phyloP scores from a whole-genome alignment of 2,888 invertebrate genomes.

The Protula sp. region DNA sequence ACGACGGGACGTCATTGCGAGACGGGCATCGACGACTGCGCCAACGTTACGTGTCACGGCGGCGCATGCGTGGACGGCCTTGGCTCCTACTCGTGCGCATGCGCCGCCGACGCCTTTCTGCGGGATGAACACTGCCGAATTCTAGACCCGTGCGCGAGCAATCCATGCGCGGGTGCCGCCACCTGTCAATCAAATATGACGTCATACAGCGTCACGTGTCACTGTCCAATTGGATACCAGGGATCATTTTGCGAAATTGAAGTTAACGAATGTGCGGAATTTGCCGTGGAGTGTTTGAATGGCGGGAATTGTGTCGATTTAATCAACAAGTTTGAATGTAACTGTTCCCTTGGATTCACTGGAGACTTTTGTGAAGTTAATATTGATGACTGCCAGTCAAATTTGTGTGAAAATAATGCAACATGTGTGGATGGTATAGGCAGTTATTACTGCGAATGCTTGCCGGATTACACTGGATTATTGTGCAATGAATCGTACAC shows the following conservation, averaged over 20 bases:
- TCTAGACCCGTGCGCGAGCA: neutral
- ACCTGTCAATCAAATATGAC: too few species aligned
- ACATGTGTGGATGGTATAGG: constrained; percentile 26
- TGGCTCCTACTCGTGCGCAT: neutral
- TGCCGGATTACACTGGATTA: constrained; percentile 3
- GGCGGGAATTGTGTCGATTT: neutral
- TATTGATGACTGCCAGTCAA: neutral
- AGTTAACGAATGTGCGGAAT: neutral
- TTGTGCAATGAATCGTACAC: neutral
- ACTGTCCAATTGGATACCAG: neutral
- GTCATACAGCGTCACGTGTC: too few species aligned
- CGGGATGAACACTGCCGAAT: neutral
- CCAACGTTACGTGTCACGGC: neutral
- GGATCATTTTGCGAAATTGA: neutral
- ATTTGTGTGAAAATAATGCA: constrained; percentile 24
- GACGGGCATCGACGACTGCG: neutral
- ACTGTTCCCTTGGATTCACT: neutral
- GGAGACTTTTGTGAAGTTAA: neutral
- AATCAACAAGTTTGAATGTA: neutral
- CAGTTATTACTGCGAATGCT: constrained; percentile 2
- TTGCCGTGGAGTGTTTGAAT: neutral
- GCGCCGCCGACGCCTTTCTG: neutral
- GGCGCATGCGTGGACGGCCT: neutral
- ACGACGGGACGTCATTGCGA: neutral
- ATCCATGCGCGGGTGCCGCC: neutral